Conservation (phyloP, 2,888 invertebrate genomes). For the Synanthedon formicaeformis region DNA sequence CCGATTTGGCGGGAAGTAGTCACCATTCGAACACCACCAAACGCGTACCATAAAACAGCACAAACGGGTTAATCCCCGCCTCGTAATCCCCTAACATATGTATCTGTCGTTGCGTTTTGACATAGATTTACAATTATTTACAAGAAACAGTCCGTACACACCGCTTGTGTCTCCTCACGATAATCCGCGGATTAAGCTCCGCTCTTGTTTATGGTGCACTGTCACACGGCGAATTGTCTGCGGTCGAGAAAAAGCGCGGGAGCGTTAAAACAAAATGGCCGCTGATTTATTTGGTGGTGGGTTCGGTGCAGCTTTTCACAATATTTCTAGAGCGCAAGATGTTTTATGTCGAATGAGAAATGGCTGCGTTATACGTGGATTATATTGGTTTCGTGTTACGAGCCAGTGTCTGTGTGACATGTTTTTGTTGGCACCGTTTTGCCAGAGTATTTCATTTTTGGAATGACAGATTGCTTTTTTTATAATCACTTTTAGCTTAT, state of each 20-base stretch:
- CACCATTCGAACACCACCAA: constrained; percentile 32
- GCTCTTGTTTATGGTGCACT: constrained; percentile 55
- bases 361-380: constrained; percentile 38
- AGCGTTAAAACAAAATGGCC: constrained; percentile 48
- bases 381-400: constrained; percentile 33
- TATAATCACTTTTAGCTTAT: background rate
- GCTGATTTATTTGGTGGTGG: constrained; percentile 47
- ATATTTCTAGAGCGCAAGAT: constrained; percentile 58
- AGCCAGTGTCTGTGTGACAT: constrained; percentile 17
- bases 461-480: background rate
- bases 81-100: constrained; percentile 65
- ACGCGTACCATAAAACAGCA: constrained; percentile 49
- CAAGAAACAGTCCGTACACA: constrained; percentile 42
- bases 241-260: constrained; percentile 50
- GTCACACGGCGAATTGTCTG: constrained; percentile 55
- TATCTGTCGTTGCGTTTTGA: constrained; percentile 66
- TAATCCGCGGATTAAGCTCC: constrained; percentile 56
- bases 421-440: constrained; percentile 53
- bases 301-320: constrained; percentile 46
- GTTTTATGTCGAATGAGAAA: constrained; percentile 59
- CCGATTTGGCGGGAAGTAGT: constrained; percentile 55
- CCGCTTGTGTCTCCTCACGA: constrained; percentile 53
- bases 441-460: constrained; percentile 17
- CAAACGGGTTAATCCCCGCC: constrained; percentile 59
- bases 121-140: constrained; percentile 72